phyloP scores from a whole-genome alignment of 2,113 vertebrate genomes.

The Cebus imitator region DNA sequence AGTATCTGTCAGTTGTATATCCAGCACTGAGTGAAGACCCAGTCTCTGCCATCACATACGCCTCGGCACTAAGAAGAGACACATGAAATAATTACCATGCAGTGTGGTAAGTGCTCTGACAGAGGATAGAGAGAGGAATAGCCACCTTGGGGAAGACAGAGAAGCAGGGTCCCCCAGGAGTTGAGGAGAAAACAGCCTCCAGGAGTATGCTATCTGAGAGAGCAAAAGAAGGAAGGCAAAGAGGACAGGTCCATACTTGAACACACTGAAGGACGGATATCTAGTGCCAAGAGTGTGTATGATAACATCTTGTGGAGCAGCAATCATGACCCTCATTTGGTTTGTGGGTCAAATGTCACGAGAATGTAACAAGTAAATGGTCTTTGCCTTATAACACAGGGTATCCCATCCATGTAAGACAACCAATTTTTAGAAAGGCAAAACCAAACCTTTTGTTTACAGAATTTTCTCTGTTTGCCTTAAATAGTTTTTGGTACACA shows the following conservation, averaged over 20 bases:
- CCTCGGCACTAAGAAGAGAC: not conserved
- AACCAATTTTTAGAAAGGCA: not conserved
- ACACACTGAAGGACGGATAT: not conserved
- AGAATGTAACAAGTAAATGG: not conserved
- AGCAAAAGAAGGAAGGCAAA: not conserved
- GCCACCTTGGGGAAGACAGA: not conserved
- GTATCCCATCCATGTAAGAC: not conserved
- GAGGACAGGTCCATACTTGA: not conserved
- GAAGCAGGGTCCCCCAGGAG: not conserved
- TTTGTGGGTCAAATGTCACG: not conserved
- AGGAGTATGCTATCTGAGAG: not conserved
- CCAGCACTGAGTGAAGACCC: not conserved
- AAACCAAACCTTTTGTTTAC: not conserved
- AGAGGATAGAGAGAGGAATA: not conserved
- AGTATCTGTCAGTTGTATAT: not conserved
- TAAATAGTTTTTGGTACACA: not conserved
- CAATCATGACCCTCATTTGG: not conserved
- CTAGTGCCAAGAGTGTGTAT: not conserved
- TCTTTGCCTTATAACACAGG: not conserved
- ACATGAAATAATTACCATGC: not conserved
- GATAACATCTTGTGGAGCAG: not conserved
- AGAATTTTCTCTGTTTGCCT: slow-evolving; percentile 3
- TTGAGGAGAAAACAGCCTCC: not conserved
- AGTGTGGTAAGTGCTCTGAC: not conserved
- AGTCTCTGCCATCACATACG: not conserved